phyloP scores from a whole-genome alignment of 2,888 invertebrate genomes.

The Phytoseiulus persimilis region DNA sequence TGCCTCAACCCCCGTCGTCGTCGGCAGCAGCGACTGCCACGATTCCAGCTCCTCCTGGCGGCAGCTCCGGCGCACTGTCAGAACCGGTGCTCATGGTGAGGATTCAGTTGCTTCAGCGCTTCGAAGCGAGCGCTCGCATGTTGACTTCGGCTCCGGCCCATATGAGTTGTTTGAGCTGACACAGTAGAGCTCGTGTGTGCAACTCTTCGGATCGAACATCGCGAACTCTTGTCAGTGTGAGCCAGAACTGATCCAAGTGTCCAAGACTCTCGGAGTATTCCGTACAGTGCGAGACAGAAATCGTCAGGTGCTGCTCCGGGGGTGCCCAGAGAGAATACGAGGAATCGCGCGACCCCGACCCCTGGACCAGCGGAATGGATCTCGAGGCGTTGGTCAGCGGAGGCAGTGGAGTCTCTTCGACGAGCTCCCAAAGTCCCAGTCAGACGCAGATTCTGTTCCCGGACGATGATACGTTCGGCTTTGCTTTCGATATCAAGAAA shows the following conservation, averaged over 20 bases:
- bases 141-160: slow-evolving; percentile 36
- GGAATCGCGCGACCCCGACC: neutral
- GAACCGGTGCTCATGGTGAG: slow-evolving; percentile 5
- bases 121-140: slow-evolving; percentile 17
- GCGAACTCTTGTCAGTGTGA: neutral
- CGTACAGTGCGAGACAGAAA: neutral
- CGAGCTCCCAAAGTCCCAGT: slow-evolving; percentile 22
- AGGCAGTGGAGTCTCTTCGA: slow-evolving; percentile 29
- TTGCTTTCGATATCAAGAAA: slow-evolving; percentile 34
- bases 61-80: slow-evolving; percentile 5
- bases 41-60: neutral
- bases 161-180: neutral
- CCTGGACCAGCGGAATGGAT: neutral
- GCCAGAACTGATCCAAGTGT: neutral
- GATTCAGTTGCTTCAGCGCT: slow-evolving; percentile 38
- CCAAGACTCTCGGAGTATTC: neutral
- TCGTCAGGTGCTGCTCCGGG: too few relatives aligned
- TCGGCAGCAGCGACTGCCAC: neutral
- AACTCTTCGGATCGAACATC: too few relatives aligned
- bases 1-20: neutral
- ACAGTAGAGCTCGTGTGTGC: neutral
- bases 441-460: slow-evolving; percentile 33
- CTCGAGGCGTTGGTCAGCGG: slow-evolving; percentile 36
- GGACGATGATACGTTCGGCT: slow-evolving; percentile 37
- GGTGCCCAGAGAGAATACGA: too few relatives aligned